Base-by-base conservation (phyloP, 2,797 vertebrate genomes). In the Chloroceryle inda region DNA sequence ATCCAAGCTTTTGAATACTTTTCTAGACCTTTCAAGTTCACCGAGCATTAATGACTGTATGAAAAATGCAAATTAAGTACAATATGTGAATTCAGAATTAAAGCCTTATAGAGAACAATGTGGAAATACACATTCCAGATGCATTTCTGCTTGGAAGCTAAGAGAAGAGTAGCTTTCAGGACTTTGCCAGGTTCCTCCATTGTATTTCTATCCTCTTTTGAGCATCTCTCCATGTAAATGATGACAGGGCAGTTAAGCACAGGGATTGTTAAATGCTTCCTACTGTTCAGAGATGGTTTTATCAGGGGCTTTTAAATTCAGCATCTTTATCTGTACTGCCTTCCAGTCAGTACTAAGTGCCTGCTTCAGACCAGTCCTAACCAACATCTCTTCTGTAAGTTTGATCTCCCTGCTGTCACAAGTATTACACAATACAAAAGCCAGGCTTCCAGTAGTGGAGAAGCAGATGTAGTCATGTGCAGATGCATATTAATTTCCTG, bases 1-100 rank as follows among this genome's bases (percentile, higher is more conserved):
- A 92, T 94, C 91, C 96, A 92, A 96, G 61, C 55, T 29, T 93
- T 82, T 94, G 88, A 92, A 96, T 93, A 92, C 71, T 94, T 94
- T 88, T 80, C 64, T 93, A 95, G 89, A 94, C 93, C 94, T 96
- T 96, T 95, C 92, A 92, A 94, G 91, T 94, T 95, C 91, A 94
- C 50, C 47, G 82, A 75, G 74, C 88, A 89, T 44, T 93, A 95
- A 90, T 44, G 77, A 89, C 77, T 90, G 63, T 85, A 94, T 37
- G 77, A 96, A 95, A 96, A 96, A 97, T 92, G 95, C 93, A 95
- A 94, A 95, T 93, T 69, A 81, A 90, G 44, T 82, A 84, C 91
- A 88, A 84, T 94, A 86, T 95, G 94, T 86, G 95, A 90, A 94
- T 96, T 94, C 87, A 90, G 35, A 95, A 94, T 91, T 84, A 83